Evolutionary conservation across 2,797 vertebrate genomes (phyloP).

Genomic region (Glossophaga mutica): DNA sequence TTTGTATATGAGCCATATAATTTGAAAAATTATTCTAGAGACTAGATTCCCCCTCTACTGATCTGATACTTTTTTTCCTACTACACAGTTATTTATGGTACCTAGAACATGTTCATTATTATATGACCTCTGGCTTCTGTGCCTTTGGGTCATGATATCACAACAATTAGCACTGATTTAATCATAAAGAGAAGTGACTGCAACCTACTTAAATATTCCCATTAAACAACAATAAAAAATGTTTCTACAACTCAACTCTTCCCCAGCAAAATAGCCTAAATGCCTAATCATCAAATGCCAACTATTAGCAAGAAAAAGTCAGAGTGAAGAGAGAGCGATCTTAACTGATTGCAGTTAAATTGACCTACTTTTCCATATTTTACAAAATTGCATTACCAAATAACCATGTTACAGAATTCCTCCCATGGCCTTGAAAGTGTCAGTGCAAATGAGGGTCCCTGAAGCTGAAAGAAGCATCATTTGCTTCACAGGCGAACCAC

Average conservation of each 20-base stretch:
- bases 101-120: not conserved
- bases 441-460: not conserved
- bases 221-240: not conserved
- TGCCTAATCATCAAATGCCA: not conserved
- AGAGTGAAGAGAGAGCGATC: not conserved
- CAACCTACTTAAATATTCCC: not conserved
- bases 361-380: not conserved
- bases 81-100: not conserved
- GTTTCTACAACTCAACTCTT: not conserved
- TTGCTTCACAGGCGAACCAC: conserved; percentile 9
- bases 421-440: not conserved
- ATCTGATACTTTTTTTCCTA: not conserved
- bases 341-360: not conserved
- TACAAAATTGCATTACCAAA: not conserved
- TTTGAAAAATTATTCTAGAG: not conserved
- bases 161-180: not conserved
- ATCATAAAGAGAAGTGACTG: not conserved
- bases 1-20: not conserved
- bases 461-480: not conserved
- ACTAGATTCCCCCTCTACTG: not conserved
- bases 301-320: not conserved
- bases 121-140: not conserved
- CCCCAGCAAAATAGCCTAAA: not conserved
- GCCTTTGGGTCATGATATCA: not conserved
- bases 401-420: not conserved